Percentiles rank a stretch among this genome's conserved stretches.
These are phyloP conservation scores for Orthonevra nobilis DNA, from an alignment of 2,888 invertebrate genomes.

Conservation along the genomic window DNA sequence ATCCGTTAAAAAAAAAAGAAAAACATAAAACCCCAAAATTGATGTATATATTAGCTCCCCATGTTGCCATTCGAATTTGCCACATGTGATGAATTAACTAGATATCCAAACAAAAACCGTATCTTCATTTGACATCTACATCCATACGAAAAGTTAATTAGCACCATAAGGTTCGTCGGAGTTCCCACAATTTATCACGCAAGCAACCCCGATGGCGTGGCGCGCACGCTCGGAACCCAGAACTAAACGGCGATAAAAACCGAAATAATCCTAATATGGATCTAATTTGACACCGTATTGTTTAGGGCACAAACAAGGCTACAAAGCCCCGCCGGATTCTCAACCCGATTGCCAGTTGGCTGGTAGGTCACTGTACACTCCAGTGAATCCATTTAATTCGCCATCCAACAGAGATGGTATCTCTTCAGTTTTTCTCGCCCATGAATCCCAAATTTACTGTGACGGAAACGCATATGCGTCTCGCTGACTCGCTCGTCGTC, in stretches of 20 bases:
- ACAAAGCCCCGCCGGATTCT: neutral
- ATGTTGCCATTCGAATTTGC: no score
- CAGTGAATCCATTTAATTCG: slow-evolving; percentile 58
- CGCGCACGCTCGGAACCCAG: slow-evolving; percentile 1
- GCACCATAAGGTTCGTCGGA: slow-evolving; percentile 40
- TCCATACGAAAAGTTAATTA: slow-evolving; percentile 64
- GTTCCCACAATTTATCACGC: slow-evolving; percentile 44
- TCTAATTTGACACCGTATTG: slow-evolving; percentile 66
- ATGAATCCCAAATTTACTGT: slow-evolving; percentile 65
- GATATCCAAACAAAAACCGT: slow-evolving; percentile 28
- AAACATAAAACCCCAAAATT: no score
- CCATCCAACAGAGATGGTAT: slow-evolving; percentile 50
- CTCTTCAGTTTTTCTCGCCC: slow-evolving; percentile 44
- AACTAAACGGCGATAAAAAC: slow-evolving; percentile 48
- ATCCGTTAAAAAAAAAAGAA: no score
- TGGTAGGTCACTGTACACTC: slow-evolving; percentile 41
- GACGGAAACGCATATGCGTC: slow-evolving; percentile 51
- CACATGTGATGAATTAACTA: slow-evolving; percentile 1
- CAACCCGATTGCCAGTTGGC: slow-evolving; percentile 4
- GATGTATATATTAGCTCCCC: no score
- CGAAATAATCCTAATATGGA: slow-evolving; percentile 51
- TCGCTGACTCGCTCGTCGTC: no score
- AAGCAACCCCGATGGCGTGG: neutral
- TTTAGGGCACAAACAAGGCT: slow-evolving; percentile 24
- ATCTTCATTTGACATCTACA: slow-evolving; percentile 51